Base-by-base conservation (phyloP, 2,888 invertebrate genomes). In the Stenichneumon culpator region DNA sequence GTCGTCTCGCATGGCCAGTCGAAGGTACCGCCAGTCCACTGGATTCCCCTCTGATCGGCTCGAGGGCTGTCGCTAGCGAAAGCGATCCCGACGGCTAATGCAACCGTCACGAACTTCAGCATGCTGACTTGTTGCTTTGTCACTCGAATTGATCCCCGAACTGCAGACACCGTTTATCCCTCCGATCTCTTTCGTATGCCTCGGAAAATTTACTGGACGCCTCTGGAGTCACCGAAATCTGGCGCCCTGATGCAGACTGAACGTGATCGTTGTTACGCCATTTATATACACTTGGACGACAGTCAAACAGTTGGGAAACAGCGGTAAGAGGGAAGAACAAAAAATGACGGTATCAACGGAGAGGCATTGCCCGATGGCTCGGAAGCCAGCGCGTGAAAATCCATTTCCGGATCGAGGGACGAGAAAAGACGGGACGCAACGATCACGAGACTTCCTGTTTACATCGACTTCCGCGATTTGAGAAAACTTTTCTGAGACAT, bases 1-100 rank as follows among this genome's bases (percentile, higher is more conserved):
- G 96, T 96, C 65, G 95, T 95, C 1, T 94, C 90, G 87, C 95
- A 95, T n/a, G 96, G 96, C 95, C 95, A 96, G 32, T 94, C 93
- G 44, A 96, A 90, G 73, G 90, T 90, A 47, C 92, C 93, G 9
- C 95, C 95, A 77, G 90, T 94, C 90, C 95, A 92, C 86, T 93
- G 92, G 83, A 94, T 92, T 44, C 92, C 92, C 28, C 80, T 86
- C 1, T 93, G 87, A 39, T 93, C 93, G 14, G 90, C 89, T 44
- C 92, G 88, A 5, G 25, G 50, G 6, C 28, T 16, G 4, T 54
- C 68, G 90, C 36, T 79, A 25, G 84, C 84, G 3, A 86, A 63
- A 50, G 86, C 83, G 39, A 87, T 84, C 60, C 86, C 86, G 57
- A 89, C 79, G 68, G 73, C 69, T 0, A 86, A 52, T 44, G 83